These are phyloP conservation scores for Circaetus cinerascens DNA, from an alignment of 2,113 vertebrate species.

Conservation along the genomic window DNA sequence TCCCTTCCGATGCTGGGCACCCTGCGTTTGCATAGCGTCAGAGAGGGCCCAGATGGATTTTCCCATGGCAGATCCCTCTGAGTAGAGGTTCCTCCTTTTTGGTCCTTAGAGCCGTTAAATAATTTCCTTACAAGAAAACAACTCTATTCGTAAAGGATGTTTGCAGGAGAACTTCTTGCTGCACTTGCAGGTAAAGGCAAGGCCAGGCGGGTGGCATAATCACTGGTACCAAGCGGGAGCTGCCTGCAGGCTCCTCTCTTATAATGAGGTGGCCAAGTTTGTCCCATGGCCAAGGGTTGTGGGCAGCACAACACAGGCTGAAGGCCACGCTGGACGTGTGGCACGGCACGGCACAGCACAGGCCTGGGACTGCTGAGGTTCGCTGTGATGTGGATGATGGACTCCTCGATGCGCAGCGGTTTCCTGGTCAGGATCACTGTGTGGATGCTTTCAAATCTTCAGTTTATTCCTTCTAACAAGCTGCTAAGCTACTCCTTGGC, in stretches of 20 bases:
- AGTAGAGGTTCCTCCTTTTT: neutral
- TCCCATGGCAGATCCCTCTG: neutral
- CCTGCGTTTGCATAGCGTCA: rapidly evolving
- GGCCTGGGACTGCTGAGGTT: neutral
- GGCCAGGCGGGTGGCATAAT: rapidly evolving
- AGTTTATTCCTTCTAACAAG: neutral
- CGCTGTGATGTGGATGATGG: rapidly evolving
- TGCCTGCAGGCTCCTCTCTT: neutral
- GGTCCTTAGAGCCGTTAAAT: neutral
- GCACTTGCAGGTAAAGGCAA: neutral
- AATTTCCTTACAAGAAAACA: neutral
- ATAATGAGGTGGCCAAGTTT: rapidly evolving
- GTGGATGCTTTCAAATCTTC: neutral
- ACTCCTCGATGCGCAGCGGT: rapidly evolving
- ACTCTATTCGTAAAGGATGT: neutral
- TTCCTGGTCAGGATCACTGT: neutral
- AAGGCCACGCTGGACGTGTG: neutral
- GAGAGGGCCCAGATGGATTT: neutral
- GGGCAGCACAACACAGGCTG: neutral
- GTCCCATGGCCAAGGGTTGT: neutral
- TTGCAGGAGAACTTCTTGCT: neutral
- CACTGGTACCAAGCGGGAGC: neutral
- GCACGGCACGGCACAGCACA: rapidly evolving
- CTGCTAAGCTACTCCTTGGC: neutral
- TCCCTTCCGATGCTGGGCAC: neutral